Percentiles rank a stretch among this genome's conserved stretches.
These are phyloP conservation scores for Acanthornis magna DNA, from an alignment of 2,797 vertebrate genomes.

Conservation along the genomic window DNA sequence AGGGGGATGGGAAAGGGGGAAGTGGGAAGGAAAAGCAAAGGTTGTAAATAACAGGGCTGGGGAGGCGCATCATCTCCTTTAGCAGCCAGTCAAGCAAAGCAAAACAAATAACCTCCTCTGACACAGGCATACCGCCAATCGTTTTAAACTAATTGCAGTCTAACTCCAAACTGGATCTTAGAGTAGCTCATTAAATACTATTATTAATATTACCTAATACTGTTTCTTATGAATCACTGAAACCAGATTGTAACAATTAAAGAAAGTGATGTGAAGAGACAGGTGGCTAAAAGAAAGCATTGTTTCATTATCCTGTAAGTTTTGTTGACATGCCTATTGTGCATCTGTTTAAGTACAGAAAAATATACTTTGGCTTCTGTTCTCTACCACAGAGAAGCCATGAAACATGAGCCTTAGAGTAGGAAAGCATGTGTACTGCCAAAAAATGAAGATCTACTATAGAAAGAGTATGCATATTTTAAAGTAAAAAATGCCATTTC, in stretches of 20 bases:
- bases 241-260: background rate
- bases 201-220: conserved; percentile 26
- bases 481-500: background rate
- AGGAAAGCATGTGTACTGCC: background rate
- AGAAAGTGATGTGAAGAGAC: conserved; percentile 14
- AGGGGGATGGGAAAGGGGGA: background rate
- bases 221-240: conserved; percentile 21
- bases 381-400: background rate
- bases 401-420: background rate
- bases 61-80: background rate
- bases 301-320: background rate
- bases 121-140: background rate
- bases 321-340: conserved; percentile 12
- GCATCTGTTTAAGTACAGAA: conserved; percentile 5
- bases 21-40: conserved; percentile 16
- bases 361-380: background rate
- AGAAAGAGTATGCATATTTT: background rate
- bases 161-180: conserved; percentile 30
- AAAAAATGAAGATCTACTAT: background rate
- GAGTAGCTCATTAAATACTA: conserved; percentile 2
- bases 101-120: conserved; percentile 12
- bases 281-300: conserved; percentile 18
- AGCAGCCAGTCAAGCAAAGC: conserved; percentile 32
- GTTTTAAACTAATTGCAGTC: background rate
- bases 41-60: conserved; percentile 26